Evolutionary conservation across 35 echinoderm and acorn worm species (phyloP).

Genomic region (Heliocidaris erythrogramma): DNA sequence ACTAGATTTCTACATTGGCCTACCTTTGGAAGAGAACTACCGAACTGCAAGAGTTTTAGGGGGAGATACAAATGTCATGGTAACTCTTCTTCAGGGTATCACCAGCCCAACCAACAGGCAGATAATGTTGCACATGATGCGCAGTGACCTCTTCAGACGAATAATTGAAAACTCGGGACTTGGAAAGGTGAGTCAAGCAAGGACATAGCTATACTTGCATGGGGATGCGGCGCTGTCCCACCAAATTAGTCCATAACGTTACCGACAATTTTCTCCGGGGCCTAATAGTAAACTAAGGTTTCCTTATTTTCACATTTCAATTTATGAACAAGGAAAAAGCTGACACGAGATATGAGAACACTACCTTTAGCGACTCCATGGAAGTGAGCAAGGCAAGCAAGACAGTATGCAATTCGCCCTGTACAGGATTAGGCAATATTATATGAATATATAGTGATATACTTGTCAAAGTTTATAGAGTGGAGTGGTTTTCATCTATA

Average conservation of each 20-base stretch:
- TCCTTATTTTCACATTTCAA: no score
- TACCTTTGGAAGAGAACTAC: conserved; percentile 55
- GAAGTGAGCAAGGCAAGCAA: no score
- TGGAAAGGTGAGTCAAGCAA: background rate
- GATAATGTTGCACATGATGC: conserved; percentile 21
- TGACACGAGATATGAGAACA: no score
- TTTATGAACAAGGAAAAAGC: no score
- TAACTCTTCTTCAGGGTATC: conserved; percentile 3
- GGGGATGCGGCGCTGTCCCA: background rate
- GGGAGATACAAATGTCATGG: background rate
- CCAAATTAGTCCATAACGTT: no score
- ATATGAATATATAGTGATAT: background rate
- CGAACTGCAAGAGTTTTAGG: conserved; percentile 29
- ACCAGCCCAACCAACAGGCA: conserved; percentile 39
- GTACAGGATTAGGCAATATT: no score
- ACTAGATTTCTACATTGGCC: conserved; percentile 69
- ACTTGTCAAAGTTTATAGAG: no score
- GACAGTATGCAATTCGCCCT: no score
- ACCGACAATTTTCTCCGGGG: no score
- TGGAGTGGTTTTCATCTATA: background rate
- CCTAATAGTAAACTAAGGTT: no score
- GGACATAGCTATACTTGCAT: background rate
- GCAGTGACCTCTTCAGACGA: background rate
- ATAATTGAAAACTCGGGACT: conserved; percentile 31
- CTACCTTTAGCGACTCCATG: no score